Evolutionary conservation across 1,140 invertebrate genomes (phyloP), one percentile per base, ranked within the genome.

Genomic region (Melitaea cinxia): DNA sequence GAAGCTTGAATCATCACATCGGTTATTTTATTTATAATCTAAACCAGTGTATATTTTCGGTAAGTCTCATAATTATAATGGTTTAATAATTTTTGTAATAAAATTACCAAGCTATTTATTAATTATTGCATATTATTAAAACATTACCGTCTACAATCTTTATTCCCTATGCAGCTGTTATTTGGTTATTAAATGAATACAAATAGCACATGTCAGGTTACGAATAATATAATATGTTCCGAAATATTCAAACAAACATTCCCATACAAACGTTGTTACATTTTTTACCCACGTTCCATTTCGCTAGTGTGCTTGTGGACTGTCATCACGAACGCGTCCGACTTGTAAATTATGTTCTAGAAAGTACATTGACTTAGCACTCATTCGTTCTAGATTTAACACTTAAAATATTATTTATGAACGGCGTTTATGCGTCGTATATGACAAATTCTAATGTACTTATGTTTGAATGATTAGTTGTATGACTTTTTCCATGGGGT

Each of bases 351-450:
- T 68, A 72, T 74, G 63, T 73, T 72, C 68, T 80, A 82, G 80
- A 85, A 83, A 80, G 77, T 78, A 78, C 68, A 63, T 63, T 73
- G 79, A 75, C 73, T 73, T 73, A 69, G 58, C 56, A 53, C n/a
- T 23, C 24, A 60, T 19, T 60, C 68, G 67, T 66, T 70, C 67
- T 54, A 68, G 37, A 72, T 61, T 72, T 53, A 57, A 39, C 6
- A 21, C 57, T 69, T 52, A 62, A 69, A 65, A 68, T 69, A 67
- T 42, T 56, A 67, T 67, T 56, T 61, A 67, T 67, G 58, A 37
- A 17, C 33, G 33, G 35, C 42, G 55, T 61, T 67, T 67, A 56
- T 14, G 42, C 33, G 58, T 61, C 57, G 53, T 37, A 61, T 45
- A 61, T 67, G 65, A 67, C 58, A 67, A 61, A 61, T 67, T 56